Evolutionary conservation across 1,140 invertebrate genomes (phyloP), one percentile per base, ranked within the genome.

Genomic region (Littorina saxatilis): DNA sequence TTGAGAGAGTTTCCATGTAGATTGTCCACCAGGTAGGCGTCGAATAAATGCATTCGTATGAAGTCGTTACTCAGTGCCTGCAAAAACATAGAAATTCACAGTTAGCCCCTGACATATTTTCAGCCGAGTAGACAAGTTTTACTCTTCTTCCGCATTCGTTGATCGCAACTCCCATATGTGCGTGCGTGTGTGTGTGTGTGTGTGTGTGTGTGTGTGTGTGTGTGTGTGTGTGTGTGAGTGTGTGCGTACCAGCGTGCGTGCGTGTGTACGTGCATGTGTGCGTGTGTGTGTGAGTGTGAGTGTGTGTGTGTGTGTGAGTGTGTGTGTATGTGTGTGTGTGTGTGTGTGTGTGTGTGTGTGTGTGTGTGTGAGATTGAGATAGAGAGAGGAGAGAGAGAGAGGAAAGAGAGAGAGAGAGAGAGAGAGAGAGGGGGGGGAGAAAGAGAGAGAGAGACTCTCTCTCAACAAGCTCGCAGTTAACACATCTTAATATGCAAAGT

Each of bases 1-100:
- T 77, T 80, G 73, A 89, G 86, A 52, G 83, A 55, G 20, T 79
- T 80, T 11, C 78, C 47, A 9, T 83, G 79, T n/a, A 75, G 40
- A 1, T 66, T 58, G 61, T 86, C 82, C 11, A 85, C 61, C 32
- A 90, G 76, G 79, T 87, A 90, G 15, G 85, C 85, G 32, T 86
- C 85, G 70, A 87, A 87, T 3, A 90, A 79, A 15, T 84, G 82
- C 40, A 89, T 79, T 70, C 88, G 86, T 0, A 90, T 81, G 63
- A 87, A 87, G 50, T 90, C 89, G 79, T 85, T 86, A 4, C 84
- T 88, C 88, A 85, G 86, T 5, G 86, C 85, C 86, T 88, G 80
- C 15, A 81, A 82, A 40, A 37, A 72, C 1, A 47, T 32, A 47
- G 17, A 47, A 5, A 47, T 9, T 5, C 43, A 47, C 17, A 47